phyloP scores from a whole-genome alignment of 2,797 vertebrate genomes.

The Paedocypris micromegethes region DNA sequence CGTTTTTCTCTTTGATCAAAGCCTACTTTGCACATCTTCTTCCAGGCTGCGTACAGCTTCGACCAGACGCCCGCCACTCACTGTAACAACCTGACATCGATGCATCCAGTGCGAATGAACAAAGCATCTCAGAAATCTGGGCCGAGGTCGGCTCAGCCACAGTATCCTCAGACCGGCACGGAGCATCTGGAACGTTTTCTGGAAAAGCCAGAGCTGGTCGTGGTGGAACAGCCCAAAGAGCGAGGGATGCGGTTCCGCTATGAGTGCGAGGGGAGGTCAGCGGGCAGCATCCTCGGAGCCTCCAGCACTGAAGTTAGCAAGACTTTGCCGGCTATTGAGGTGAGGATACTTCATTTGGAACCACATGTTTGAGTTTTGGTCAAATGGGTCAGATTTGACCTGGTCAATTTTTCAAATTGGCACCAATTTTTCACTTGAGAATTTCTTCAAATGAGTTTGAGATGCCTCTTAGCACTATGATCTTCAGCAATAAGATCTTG shows the following conservation, averaged over 20 bases:
- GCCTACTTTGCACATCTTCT: neutral
- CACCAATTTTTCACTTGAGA: too few relatives aligned
- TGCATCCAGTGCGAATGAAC: constrained; percentile 41
- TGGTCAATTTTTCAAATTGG: too few relatives aligned
- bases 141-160: constrained; percentile 17
- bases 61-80: constrained; percentile 17
- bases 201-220: constrained; percentile 71
- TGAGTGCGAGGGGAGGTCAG: constrained; percentile 88
- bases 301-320: constrained; percentile 81
- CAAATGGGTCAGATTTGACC: too few relatives aligned
- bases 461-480: too few relatives aligned
- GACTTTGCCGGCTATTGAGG: constrained; percentile 82
- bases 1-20: neutral
- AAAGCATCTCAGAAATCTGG: constrained; percentile 37
- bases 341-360: constrained; percentile 41
- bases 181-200: constrained; percentile 65
- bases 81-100: constrained; percentile 48
- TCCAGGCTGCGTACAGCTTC: constrained; percentile 49
- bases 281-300: constrained; percentile 86
- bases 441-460: too few relatives aligned
- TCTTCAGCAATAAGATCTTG: too few relatives aligned
- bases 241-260: constrained; percentile 95
- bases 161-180: constrained; percentile 16
- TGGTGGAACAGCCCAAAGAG: constrained; percentile 89
- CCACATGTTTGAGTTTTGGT: too few relatives aligned